These are phyloP conservation scores for Poeciliopsis paucimaculata DNA, from an alignment of 2,797 vertebrate genomes.

Conservation along the genomic window DNA sequence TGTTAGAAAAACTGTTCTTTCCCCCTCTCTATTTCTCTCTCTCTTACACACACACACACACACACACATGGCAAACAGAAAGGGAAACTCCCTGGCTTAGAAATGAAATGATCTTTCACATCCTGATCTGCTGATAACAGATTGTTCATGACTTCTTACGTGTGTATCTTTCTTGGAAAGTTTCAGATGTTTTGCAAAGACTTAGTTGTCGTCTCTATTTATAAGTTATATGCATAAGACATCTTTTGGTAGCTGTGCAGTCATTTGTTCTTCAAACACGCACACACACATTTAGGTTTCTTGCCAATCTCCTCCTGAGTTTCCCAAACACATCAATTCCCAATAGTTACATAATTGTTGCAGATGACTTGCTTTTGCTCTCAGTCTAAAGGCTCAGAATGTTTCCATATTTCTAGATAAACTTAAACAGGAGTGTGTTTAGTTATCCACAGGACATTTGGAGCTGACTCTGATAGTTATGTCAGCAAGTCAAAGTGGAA, in stretches of 20 bases:
- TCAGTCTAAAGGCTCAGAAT: no score
- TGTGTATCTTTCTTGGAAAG: neutral
- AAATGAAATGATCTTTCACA: constrained; percentile 56
- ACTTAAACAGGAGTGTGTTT: no score
- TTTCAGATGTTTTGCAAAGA: constrained; percentile 25
- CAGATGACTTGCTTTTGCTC: no score
- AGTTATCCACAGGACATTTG: no score
- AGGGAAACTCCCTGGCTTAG: constrained; percentile 66
- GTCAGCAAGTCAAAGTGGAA: no score
- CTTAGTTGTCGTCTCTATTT: constrained; percentile 40
- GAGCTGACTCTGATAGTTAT: no score
- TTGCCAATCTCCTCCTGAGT: no score
- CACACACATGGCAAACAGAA: constrained; percentile 25
- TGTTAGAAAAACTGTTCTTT: neutral
- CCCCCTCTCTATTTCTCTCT: neutral
- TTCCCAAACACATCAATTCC: no score
- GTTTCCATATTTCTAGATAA: no score
- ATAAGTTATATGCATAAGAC: neutral
- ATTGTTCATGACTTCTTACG: neutral
- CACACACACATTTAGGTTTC: neutral
- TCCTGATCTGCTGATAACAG: constrained; percentile 62
- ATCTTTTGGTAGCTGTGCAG: neutral
- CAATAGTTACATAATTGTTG: no score
- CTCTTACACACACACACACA: neutral
- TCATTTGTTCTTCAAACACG: constrained; percentile 16